Conservation (phyloP, 2,113 vertebrate species). For the Pogonocichla stellata region DNA sequence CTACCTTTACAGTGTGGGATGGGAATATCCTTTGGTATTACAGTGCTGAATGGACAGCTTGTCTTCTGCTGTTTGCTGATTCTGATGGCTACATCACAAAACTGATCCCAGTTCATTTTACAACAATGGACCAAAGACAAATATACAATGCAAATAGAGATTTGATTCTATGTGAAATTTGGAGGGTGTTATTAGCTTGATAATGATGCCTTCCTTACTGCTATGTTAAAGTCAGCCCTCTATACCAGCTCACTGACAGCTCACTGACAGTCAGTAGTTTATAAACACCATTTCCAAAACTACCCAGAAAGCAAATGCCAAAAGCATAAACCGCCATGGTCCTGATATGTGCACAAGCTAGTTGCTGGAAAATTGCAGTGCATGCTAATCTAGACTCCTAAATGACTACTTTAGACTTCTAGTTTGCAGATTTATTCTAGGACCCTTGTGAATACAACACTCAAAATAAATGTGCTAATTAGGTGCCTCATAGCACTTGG, state of each 20-base stretch:
- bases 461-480: neutral
- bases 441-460: neutral
- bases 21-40: neutral
- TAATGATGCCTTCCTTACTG: neutral
- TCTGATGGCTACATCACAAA: neutral
- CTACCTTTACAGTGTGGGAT: neutral
- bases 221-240: neutral
- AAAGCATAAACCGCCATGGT: neutral
- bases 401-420: neutral
- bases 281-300: neutral
- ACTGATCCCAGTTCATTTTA: neutral
- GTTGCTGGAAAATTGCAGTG: neutral
- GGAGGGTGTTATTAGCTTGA: neutral
- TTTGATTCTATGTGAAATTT: neutral
- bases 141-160: neutral
- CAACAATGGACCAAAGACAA: neutral
- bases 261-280: neutral
- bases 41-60: neutral
- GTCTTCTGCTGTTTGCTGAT: neutral
- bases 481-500: neutral
- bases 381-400: neutral
- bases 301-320: neutral
- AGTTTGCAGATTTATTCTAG: neutral
- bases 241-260: neutral
- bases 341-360: neutral